These are phyloP conservation scores for Ariolimax columbianus DNA, from an alignment of 2,888 invertebrate species.

Conservation along the genomic window DNA sequence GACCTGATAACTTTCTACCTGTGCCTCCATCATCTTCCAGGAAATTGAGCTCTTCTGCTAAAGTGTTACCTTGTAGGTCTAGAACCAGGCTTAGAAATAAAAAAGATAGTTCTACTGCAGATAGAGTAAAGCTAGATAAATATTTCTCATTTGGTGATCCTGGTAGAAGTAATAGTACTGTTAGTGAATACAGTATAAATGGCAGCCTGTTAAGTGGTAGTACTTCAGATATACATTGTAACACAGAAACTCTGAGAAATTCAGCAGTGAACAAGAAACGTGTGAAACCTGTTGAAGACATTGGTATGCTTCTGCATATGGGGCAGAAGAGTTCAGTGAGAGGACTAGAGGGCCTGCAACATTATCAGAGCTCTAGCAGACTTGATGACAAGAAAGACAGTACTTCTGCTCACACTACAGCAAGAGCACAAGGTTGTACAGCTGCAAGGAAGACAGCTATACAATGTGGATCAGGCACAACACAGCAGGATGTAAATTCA, in stretches of 20 bases:
- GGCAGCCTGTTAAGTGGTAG: too few relatives aligned
- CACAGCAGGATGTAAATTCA: not conserved
- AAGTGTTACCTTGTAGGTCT: not conserved
- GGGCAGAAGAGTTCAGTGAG: not conserved
- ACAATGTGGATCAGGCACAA: not conserved
- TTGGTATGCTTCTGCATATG: conserved; percentile 38
- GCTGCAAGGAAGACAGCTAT: not conserved
- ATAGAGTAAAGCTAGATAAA: not conserved
- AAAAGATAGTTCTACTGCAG: not conserved
- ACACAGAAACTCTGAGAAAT: not conserved
- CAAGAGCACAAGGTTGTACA: not conserved
- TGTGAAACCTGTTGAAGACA: conserved; percentile 32
- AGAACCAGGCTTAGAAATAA: not conserved
- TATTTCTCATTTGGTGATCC: not conserved
- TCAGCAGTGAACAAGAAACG: not conserved
- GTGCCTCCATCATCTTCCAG: conserved; percentile 3
- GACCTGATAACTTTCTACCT: not conserved
- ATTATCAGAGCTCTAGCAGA: not conserved
- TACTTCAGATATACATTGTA: not conserved
- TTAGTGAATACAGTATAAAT: not conserved
- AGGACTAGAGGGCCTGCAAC: not conserved
- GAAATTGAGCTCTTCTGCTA: not conserved
- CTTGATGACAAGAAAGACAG: not conserved
- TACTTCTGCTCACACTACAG: not conserved
- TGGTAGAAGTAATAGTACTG: not conserved